These are phyloP conservation scores for Elysia chlorotica DNA, from an alignment of 1,140 invertebrate species.

Conservation along the genomic window DNA sequence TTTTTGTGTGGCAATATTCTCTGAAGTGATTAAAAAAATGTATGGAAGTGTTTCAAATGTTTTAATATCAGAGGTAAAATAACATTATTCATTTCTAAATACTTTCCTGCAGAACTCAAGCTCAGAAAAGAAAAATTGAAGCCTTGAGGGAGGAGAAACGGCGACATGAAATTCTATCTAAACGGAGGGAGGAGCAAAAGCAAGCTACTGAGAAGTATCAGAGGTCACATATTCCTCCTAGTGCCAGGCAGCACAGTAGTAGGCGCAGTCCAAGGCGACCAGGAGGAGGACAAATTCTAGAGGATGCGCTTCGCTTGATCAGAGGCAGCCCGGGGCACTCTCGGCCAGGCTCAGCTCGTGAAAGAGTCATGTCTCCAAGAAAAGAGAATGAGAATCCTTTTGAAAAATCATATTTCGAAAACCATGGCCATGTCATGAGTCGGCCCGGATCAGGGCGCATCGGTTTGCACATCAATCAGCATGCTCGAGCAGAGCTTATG, in stretches of 20 bases:
- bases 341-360: slow-evolving; percentile 10
- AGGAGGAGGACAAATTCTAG: slow-evolving; percentile 19
- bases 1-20: no score
- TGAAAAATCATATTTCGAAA: slow-evolving; percentile 32
- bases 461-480: slow-evolving; percentile 18
- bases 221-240: slow-evolving; percentile 32
- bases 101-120: slow-evolving; percentile 45
- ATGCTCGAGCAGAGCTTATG: slow-evolving; percentile 32
- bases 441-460: slow-evolving; percentile 7
- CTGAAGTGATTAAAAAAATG: no score
- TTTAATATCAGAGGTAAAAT: no score
- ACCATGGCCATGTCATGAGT: slow-evolving; percentile 13
- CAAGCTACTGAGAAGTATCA: slow-evolving; percentile 55
- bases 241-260: slow-evolving; percentile 14
- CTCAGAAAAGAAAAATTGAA: slow-evolving; percentile 44
- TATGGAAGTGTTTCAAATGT: no score
- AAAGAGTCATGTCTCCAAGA: background rate
- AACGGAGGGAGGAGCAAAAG: slow-evolving; percentile 42
- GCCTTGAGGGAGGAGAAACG: slow-evolving; percentile 48
- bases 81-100: no score
- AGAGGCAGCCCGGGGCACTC: slow-evolving; percentile 25
- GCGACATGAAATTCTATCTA: slow-evolving; percentile 45
- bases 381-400: slow-evolving; percentile 25
- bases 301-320: slow-evolving; percentile 36
- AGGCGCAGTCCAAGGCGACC: slow-evolving; percentile 5